A percentile compares a stretch with the other conserved stretches of the same genome.
These are phyloP conservation scores for Asarcornis scutulata DNA, from an alignment of 2,113 vertebrate genomes.

Conservation along the genomic window DNA sequence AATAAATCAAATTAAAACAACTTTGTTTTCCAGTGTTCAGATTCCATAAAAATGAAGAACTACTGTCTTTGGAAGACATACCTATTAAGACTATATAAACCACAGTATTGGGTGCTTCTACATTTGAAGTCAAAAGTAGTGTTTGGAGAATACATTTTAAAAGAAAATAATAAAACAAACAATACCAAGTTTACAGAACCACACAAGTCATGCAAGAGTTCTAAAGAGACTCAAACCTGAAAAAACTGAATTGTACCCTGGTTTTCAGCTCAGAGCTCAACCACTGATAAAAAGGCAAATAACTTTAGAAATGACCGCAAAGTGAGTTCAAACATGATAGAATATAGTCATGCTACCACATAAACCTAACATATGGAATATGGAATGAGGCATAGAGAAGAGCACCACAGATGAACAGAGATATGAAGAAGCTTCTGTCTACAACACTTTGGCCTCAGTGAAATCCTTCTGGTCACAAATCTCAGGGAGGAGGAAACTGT, in stretches of 20 bases:
- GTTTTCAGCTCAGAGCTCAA: neutral
- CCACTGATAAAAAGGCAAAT: neutral
- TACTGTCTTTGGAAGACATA: neutral
- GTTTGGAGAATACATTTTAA: neutral
- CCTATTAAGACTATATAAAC: neutral
- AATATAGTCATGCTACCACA: neutral
- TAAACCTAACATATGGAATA: neutral
- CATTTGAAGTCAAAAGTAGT: neutral
- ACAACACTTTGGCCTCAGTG: neutral
- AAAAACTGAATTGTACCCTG: neutral
- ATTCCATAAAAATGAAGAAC: neutral
- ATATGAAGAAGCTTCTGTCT: neutral
- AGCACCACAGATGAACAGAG: neutral
- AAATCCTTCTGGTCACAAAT: fast-evolving
- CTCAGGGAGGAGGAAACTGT: neutral
- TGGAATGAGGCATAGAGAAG: fast-evolving
- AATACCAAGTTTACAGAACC: neutral
- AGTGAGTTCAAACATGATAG: neutral
- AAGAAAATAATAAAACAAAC: neutral
- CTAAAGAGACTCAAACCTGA: neutral
- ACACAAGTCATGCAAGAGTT: neutral
- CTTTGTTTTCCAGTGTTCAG: neutral
- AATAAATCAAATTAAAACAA: neutral
- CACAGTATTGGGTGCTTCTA: neutral
- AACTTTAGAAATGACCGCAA: neutral